Conservation (phyloP, 2,797 vertebrate genomes). For the Chrosomus eos region DNA sequence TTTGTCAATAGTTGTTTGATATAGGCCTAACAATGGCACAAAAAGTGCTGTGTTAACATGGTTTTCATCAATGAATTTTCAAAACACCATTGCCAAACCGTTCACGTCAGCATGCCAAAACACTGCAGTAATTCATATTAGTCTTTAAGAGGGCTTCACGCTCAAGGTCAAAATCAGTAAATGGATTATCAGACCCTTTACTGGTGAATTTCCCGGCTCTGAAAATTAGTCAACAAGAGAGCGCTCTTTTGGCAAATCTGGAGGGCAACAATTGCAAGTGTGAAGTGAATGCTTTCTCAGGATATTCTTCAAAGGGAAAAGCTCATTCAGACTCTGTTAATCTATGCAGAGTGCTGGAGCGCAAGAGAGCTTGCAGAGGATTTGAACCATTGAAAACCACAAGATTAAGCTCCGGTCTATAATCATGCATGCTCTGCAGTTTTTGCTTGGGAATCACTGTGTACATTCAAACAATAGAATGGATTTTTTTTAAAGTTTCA, state of each 20-base stretch:
- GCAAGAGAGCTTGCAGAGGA: slow-evolving; percentile 45
- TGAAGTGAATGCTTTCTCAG: slow-evolving; percentile 58
- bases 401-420: slow-evolving; percentile 51
- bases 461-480: slow-evolving; percentile 41
- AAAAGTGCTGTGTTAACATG: slow-evolving; percentile 27
- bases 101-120: slow-evolving; percentile 46
- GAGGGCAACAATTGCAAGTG: slow-evolving; percentile 49
- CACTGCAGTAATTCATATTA: slow-evolving; percentile 44
- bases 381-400: slow-evolving; percentile 55
- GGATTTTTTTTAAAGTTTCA: slow-evolving; percentile 13
- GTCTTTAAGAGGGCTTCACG: slow-evolving; percentile 29
- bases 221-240: slow-evolving; percentile 51
- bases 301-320: slow-evolving; percentile 57
- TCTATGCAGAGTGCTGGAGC: slow-evolving; percentile 51
- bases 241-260: slow-evolving; percentile 47
- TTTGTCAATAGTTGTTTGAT: slow-evolving; percentile 27
- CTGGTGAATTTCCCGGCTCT: slow-evolving; percentile 47
- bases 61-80: slow-evolving; percentile 47
- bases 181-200: slow-evolving; percentile 54
- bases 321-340: slow-evolving; percentile 55
- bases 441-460: slow-evolving; percentile 42
- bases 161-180: slow-evolving; percentile 57
- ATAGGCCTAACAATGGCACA: slow-evolving; percentile 9
- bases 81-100: slow-evolving; percentile 36
- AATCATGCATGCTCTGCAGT: slow-evolving; percentile 48